A percentile compares a stretch with the other conserved stretches of the same genome.
These are phyloP conservation scores for Enteromius treurensis DNA, from an alignment of 2,797 vertebrate species.

Conservation along the genomic window DNA sequence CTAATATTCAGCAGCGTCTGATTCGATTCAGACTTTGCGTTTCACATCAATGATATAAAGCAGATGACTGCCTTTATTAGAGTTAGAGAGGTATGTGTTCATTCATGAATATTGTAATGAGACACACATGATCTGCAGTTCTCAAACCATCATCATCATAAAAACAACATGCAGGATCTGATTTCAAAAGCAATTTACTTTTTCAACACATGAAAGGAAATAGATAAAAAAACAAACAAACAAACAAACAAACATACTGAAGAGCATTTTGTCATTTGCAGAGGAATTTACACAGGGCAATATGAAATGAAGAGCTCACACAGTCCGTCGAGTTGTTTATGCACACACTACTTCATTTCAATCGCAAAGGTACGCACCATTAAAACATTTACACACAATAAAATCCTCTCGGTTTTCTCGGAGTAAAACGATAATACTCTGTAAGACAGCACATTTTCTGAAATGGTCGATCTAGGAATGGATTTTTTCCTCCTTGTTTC, in stretches of 20 bases:
- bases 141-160: neutral
- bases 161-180: conserved; percentile 23
- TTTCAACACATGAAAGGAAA: conserved; percentile 98
- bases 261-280: conserved; percentile 86
- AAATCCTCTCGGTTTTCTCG: conserved; percentile 82
- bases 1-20: neutral
- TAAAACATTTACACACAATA: conserved; percentile 97
- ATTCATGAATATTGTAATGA: neutral
- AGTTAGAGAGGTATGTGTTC: neutral
- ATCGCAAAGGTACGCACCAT: conserved; percentile 82
- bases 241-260: conserved; percentile 89
- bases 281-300: conserved; percentile 95
- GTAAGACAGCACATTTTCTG: conserved; percentile 88
- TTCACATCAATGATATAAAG: neutral
- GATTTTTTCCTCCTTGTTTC: conserved; percentile 39
- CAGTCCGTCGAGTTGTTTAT: conserved; percentile 64
- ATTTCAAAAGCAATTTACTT: conserved; percentile 69
- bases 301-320: conserved; percentile 74
- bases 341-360: conserved; percentile 85
- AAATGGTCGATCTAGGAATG: conserved; percentile 84
- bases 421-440: conserved; percentile 94
- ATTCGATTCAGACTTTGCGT: neutral
- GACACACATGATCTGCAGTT: neutral
- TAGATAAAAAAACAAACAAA: conserved; percentile 85
- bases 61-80: neutral